Evolutionary conservation across 2,888 invertebrate species (phyloP), one percentile per base, ranked within the genome.

Genomic region (Mesopsocus fuscifrons): DNA sequence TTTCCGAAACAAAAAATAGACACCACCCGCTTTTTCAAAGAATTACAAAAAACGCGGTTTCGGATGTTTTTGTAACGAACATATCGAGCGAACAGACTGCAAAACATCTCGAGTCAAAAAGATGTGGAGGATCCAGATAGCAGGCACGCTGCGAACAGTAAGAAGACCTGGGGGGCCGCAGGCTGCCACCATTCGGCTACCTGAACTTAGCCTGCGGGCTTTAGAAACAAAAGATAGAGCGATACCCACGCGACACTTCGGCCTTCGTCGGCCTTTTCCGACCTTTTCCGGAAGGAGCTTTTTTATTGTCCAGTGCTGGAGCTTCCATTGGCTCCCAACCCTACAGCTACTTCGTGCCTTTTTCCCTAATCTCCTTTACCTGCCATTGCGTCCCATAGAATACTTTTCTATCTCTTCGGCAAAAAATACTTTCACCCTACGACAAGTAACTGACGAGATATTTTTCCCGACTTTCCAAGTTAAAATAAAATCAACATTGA

Each of bases 221-320:
- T 16, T 20, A 18, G 38, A 20, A 38, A 38, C 38, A 38, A 38
- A 38, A 38, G 38, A 38, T 38, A 38, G 38, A 38, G 38, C 16
- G 21, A 38, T 38, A 38, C 38, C 38, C 38, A 38, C 38, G 38
- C 38, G 38, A 17, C 38, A 38, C 38, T 38, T 38, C 38, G 38
- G 17, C 16, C 3, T 38, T 17, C 20, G n/a, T 38, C 38, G 38
- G 6, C 3, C 15, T n/a, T n/a, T 13, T 38, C 18, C 38, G 38
- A n/a, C 5, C 17, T 21, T 4, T 33, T 33, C 5, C 33, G 33
- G 33, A 15, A n/a, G 38, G 21, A 20, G 17, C 38, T 38, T 38
- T 38, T 38, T 38, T 38, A 20, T 38, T 38, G n/a, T 38, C 21
- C 38, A 21, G 38, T 13, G 20, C 21, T 20, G 13, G 20, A 38